Base-by-base conservation (phyloP, 2,113 vertebrate species). In the Chionomys nivalis region DNA sequence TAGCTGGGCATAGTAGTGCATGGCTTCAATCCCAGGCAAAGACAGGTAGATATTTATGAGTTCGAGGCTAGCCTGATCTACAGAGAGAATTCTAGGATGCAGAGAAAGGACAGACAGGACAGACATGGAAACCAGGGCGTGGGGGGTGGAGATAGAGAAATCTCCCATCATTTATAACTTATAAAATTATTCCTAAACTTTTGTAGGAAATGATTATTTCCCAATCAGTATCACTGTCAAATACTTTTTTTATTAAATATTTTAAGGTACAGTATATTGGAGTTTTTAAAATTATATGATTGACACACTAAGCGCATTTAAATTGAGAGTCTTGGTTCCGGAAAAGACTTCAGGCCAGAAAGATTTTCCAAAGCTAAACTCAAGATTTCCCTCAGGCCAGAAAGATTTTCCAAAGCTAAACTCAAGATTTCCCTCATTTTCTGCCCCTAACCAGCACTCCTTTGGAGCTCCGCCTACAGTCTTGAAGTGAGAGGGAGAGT, bases 271-370 rank as follows among this genome's bases (percentile, higher is more conserved):
- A 89, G 44, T 90, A 90, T 61, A 81, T 86, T 81, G 7, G 24
- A 82, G 61, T 26, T 47, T 76, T 63, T 55, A 39, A 83, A 95
- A 73, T 77, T 49, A 39, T 19, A 42, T 73, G 21, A 42, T 85
- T 79, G 23, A 87, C 16, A 83, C 93, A 82, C 76, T 65, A 94
- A 90, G 63, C 76, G 24, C 7, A 73, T 21, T 92, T 42, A 72
- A 61, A 83, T 82, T 49, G 42, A 72, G n/a, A 49, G 31, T 94
- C 52, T 91, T 96, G 66, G 73, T 94, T 97, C 65, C 79, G 87
- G 5, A 33, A 91, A 63, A 89, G 8, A 8, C 39, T 92, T 91
- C 33, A 75, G 36, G 55, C n/a, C 65, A 79, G n/a, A 93, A 92
- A 55, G 52, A 92, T 90, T 88, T 66, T 2, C 33, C 61, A 58